phyloP scores from a whole-genome alignment of 2,888 invertebrate genomes.

The Pristionchus arcanus region DNA sequence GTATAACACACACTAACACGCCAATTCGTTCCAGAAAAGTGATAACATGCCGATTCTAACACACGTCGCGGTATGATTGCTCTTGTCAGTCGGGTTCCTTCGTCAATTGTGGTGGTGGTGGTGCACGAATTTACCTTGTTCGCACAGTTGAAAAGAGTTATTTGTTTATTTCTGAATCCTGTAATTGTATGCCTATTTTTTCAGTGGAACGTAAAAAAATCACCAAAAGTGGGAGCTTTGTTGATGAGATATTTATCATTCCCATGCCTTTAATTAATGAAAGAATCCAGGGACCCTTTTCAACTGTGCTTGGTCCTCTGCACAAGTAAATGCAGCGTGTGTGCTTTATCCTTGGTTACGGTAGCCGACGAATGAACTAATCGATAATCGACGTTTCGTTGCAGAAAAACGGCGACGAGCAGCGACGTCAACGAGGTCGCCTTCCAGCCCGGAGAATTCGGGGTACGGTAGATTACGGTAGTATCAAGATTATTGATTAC shows the following conservation, averaged over 20 bases:
- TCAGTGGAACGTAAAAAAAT: no score
- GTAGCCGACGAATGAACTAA: not conserved
- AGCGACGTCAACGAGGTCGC: conserved; percentile 56
- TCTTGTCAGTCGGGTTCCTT: not conserved
- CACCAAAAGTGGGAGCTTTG: no score
- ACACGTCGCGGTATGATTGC: not conserved
- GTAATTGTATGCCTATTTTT: no score
- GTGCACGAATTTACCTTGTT: not conserved
- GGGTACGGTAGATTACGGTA: not conserved
- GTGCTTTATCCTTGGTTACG: not conserved
- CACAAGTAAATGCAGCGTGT: not conserved
- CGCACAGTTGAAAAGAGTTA: no score
- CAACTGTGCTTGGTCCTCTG: not conserved
- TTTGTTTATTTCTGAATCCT: no score
- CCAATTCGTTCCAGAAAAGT: conserved; percentile 24
- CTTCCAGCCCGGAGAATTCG: conserved; percentile 60
- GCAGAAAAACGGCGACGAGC: not conserved
- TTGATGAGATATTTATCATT: no score
- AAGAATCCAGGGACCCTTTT: no score
- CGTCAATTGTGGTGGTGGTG: not conserved
- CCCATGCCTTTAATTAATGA: no score
- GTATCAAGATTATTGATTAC: not conserved
- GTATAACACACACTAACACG: conserved; percentile 5
- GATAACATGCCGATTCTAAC: conserved; percentile 45
- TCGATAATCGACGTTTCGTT: not conserved